Percentiles rank a stretch among this genome's conserved stretches.
Conservation (phyloP, 92 coral and sea anemone genomes). For the Porites divaricata region DNA sequence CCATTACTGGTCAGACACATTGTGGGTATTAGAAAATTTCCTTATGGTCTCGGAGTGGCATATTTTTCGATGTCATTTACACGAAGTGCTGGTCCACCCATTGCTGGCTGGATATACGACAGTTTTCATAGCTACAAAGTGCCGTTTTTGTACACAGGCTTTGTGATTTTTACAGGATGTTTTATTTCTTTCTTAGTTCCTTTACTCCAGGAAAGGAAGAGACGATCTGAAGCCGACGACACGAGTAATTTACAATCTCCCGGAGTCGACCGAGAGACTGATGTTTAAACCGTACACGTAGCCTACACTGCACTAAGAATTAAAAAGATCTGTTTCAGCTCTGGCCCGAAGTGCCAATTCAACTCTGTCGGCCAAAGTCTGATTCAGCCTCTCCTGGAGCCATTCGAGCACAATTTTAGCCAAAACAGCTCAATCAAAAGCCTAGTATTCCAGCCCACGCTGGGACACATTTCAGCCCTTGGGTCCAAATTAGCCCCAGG, state of each 20-base stretch:
- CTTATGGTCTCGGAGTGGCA: constrained; percentile 59
- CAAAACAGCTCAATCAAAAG: too few relatives aligned
- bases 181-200: constrained; percentile 10
- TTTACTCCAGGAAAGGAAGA: not conserved
- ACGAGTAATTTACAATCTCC: not conserved
- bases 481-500: too few relatives aligned
- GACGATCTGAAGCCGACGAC: not conserved
- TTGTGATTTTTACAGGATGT: not conserved
- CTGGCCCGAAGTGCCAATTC: too few relatives aligned
- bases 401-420: too few relatives aligned
- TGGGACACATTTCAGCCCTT: too few relatives aligned
- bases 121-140: constrained; percentile 24
- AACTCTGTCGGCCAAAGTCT: too few relatives aligned
- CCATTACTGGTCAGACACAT: constrained; percentile 62
- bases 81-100: constrained; percentile 56
- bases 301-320: too few relatives aligned
- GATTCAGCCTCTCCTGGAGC: too few relatives aligned
- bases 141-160: constrained; percentile 44
- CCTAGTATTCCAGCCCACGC: too few relatives aligned
- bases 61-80: constrained; percentile 60
- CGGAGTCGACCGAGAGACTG: not conserved
- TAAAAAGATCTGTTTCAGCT: too few relatives aligned
- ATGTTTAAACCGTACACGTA: not conserved
- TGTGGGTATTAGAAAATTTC: constrained; percentile 54
- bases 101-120: constrained; percentile 61